These are phyloP conservation scores for Cisticola juncidis DNA, from an alignment of 2,113 vertebrate genomes.

Conservation along the genomic window DNA sequence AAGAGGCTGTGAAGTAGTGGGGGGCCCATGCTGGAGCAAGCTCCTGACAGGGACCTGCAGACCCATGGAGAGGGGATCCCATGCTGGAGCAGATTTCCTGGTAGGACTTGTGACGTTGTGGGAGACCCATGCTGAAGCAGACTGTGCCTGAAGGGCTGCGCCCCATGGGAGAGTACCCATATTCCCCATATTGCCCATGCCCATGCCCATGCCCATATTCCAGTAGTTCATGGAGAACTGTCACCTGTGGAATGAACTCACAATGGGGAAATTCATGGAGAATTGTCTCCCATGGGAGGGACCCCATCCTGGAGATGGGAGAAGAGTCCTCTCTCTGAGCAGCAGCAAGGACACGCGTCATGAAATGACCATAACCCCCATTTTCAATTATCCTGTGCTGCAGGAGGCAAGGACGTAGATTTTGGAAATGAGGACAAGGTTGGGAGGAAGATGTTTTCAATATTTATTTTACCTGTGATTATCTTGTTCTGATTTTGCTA, in stretches of 20 bases:
- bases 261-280: not conserved
- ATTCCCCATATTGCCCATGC: too few relatives aligned
- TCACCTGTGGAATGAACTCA: not conserved
- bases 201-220: not conserved
- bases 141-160: not conserved
- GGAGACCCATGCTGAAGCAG: too few relatives aligned
- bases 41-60: not conserved
- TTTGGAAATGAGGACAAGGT: not conserved
- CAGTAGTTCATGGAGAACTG: not conserved
- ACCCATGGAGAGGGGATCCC: not conserved
- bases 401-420: rapidly evolving
- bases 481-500: not conserved
- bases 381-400: not conserved
- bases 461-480: not conserved
- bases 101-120: not conserved
- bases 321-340: not conserved
- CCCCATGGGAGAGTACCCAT: not conserved
- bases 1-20: rapidly evolving
- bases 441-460: not conserved
- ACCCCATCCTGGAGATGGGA: not conserved
- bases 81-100: not conserved
- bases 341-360: not conserved
- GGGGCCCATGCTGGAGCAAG: rapidly evolving
- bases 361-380: not conserved
- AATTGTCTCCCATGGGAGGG: not conserved